phyloP scores from a whole-genome alignment of 2,113 vertebrate species.

The Zosterops hypoxanthus region DNA sequence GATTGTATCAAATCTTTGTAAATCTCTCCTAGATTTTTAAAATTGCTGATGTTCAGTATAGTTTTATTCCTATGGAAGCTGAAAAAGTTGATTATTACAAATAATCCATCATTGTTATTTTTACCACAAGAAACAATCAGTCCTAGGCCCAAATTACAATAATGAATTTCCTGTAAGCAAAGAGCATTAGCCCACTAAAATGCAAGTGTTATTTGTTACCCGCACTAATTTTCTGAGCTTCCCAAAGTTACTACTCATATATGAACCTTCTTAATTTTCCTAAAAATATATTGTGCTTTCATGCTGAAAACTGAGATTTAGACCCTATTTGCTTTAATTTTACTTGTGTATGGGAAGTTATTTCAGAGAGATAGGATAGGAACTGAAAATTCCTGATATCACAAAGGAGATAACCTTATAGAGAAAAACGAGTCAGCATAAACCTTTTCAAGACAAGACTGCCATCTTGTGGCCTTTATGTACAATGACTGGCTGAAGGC shows the following conservation, averaged over 20 bases:
- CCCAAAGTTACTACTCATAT: not conserved
- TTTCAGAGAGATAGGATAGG: not conserved
- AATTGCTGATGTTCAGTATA: not conserved
- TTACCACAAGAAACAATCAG: not conserved
- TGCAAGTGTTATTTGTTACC: not conserved
- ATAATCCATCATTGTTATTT: not conserved
- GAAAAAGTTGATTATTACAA: not conserved
- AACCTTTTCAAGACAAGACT: not conserved
- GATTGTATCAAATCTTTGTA: not conserved
- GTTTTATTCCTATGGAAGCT: not conserved
- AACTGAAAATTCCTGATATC: not conserved
- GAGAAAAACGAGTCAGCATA: rapidly evolving
- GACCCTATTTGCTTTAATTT: not conserved
- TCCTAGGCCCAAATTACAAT: not conserved
- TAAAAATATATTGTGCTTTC: not conserved
- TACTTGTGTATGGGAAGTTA: not conserved
- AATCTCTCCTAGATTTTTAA: not conserved
- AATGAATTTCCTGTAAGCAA: not conserved
- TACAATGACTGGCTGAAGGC: not conserved
- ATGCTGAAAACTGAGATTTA: not conserved
- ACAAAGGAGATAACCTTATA: not conserved
- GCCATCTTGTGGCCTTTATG: slow-evolving; percentile 13
- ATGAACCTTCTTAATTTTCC: not conserved
- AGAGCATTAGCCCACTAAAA: not conserved
- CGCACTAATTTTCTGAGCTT: not conserved